These are phyloP conservation scores for Stenodema calcarata DNA, from an alignment of 2,888 invertebrate species.

Conservation along the genomic window DNA sequence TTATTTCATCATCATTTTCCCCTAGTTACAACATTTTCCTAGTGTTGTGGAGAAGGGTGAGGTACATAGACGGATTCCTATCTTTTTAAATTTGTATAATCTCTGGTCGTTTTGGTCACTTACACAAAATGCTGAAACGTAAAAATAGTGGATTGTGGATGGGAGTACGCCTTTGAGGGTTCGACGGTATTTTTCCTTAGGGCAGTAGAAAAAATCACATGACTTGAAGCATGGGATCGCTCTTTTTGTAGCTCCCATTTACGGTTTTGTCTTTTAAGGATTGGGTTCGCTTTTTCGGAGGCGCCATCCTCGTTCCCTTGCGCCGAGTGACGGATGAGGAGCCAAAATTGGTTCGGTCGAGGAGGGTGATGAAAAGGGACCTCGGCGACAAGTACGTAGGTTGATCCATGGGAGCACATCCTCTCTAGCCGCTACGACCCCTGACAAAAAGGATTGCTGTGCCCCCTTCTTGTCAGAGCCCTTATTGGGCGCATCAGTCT, in stretches of 20 bases:
- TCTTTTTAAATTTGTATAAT: too few relatives aligned
- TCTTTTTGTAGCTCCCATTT: background rate
- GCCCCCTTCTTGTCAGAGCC: conserved; percentile 25
- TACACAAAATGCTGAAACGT: too few relatives aligned
- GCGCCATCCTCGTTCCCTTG: background rate
- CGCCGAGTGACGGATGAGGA: conserved; percentile 30
- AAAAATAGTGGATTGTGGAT: too few relatives aligned
- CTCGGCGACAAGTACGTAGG: conserved; percentile 24
- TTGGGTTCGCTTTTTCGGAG: background rate
- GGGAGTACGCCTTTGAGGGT: too few relatives aligned
- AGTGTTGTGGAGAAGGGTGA: too few relatives aligned
- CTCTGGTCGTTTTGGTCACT: too few relatives aligned
- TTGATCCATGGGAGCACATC: conserved; percentile 33
- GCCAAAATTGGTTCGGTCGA: conserved; percentile 31
- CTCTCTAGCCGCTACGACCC: conserved; percentile 2
- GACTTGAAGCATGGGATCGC: background rate
- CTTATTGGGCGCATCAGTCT: conserved; percentile 35
- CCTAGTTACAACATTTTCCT: too few relatives aligned
- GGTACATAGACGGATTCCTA: too few relatives aligned
- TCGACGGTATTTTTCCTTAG: too few relatives aligned
- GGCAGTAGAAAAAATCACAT: background rate
- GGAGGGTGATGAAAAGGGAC: conserved; percentile 17
- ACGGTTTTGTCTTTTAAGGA: conserved; percentile 7
- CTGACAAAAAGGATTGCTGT: conserved; percentile 13
- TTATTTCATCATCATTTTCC: too few relatives aligned